These are phyloP conservation scores for Trissoscelio sp. DNA, from an alignment of 2,888 invertebrate genomes.

Conservation along the genomic window DNA sequence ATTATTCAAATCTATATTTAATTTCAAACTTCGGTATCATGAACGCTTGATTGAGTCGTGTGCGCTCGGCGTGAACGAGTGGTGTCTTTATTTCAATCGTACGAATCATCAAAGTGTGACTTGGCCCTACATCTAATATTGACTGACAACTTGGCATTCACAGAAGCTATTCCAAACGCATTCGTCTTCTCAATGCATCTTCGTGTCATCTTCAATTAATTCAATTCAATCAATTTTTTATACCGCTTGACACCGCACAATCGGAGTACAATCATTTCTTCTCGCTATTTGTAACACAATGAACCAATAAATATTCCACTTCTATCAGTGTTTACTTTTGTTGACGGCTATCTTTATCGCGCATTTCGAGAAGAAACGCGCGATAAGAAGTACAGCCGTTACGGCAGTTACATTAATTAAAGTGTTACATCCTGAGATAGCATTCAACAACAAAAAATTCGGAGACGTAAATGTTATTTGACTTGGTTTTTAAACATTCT, in stretches of 20 bases:
- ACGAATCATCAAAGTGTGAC: slow-evolving; percentile 43
- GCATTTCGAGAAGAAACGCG: not conserved
- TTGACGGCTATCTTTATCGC: not conserved
- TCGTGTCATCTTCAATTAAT: slow-evolving; percentile 18
- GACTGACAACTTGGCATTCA: slow-evolving; percentile 43
- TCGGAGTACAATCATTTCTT: not conserved
- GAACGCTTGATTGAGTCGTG: not conserved
- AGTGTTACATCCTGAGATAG: not conserved
- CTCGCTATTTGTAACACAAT: not conserved
- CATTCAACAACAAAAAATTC: too few species aligned
- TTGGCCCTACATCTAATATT: slow-evolving; percentile 36
- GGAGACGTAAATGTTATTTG: not conserved
- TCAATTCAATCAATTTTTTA: not conserved
- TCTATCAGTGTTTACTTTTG: not conserved
- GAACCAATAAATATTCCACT: not conserved
- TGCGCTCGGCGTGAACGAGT: not conserved
- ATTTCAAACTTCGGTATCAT: not conserved
- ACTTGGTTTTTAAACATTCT: not conserved
- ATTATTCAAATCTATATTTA: too few species aligned
- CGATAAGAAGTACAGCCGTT: not conserved
- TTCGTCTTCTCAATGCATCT: slow-evolving; percentile 12
- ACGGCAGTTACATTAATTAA: not conserved
- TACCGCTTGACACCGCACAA: not conserved
- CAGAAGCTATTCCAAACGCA: not conserved
- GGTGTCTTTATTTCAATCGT: slow-evolving; percentile 28